These are phyloP conservation scores for Botia almorhae DNA, from an alignment of 2,797 vertebrate species.

Conservation along the genomic window DNA sequence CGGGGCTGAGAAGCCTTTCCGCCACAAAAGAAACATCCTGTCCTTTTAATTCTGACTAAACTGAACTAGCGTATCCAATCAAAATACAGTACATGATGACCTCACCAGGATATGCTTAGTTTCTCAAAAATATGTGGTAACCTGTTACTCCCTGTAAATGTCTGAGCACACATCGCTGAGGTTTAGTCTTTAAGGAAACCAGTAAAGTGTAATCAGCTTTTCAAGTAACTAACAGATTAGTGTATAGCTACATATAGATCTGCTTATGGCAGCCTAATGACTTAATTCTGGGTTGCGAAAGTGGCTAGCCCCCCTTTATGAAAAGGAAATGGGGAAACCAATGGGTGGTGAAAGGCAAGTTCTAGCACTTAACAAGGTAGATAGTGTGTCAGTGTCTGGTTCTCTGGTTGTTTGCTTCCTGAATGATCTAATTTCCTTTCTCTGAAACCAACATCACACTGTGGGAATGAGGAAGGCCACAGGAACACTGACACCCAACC, in stretches of 20 bases:
- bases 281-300: neutral
- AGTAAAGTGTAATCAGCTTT: too few species aligned
- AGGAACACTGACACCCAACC: conserved; percentile 54
- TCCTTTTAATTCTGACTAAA: conserved; percentile 22
- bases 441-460: conserved; percentile 49
- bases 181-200: too few species aligned
- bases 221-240: neutral
- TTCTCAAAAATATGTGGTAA: neutral
- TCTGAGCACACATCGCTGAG: too few species aligned
- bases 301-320: neutral
- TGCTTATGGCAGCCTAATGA: neutral
- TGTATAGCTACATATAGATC: neutral
- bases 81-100: neutral
- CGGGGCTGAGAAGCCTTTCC: conserved; percentile 39
- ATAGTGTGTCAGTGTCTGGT: conserved; percentile 55
- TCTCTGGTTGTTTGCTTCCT: conserved; percentile 56
- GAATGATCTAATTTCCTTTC: conserved; percentile 62
- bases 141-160: too few species aligned
- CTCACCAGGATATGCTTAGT: neutral
- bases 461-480: conserved; percentile 54
- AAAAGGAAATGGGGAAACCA: conserved; percentile 30
- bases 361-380: conserved; percentile 53
- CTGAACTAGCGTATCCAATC: conserved; percentile 13
- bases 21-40: conserved; percentile 49
- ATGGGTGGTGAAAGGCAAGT: conserved; percentile 38